These are phyloP conservation scores for Periophthalmus magnuspinnatus DNA, from an alignment of 2,797 vertebrate species.

Conservation along the genomic window DNA sequence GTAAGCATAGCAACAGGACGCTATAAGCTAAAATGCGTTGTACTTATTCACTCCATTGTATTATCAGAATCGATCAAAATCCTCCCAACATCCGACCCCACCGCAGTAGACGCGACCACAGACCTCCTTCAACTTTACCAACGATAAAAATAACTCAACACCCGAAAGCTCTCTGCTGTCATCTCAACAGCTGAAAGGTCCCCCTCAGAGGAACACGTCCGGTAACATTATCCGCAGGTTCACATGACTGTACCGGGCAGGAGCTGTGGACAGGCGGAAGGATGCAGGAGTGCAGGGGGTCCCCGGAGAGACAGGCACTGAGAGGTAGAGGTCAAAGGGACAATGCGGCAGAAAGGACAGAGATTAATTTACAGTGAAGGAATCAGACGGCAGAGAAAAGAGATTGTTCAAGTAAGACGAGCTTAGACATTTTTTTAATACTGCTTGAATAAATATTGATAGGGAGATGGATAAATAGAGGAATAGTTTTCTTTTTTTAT, in stretches of 20 bases:
- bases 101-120: constrained; percentile 14
- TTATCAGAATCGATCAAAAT: not conserved
- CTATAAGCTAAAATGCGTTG: constrained; percentile 18
- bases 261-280: constrained; percentile 32
- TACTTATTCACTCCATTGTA: not conserved
- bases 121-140: constrained; percentile 36
- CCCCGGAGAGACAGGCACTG: constrained; percentile 51
- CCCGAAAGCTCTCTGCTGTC: constrained; percentile 8
- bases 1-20: constrained; percentile 42
- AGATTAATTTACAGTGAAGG: constrained; percentile 25
- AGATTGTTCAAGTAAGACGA: not conserved
- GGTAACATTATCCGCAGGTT: constrained; percentile 63
- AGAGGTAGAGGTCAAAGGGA: constrained; percentile 56
- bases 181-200: constrained; percentile 14
- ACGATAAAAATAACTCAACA: constrained; percentile 47
- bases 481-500: too few species aligned
- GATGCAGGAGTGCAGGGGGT: constrained; percentile 34
- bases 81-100: constrained; percentile 6
- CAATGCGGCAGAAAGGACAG: constrained; percentile 43
- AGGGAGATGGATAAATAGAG: too few species aligned
- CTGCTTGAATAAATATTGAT: not conserved
- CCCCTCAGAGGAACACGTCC: constrained; percentile 32
- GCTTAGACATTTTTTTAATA: not conserved
- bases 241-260: constrained; percentile 44
- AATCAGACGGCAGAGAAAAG: constrained; percentile 26